Evolutionary conservation across 2,797 vertebrate species (phyloP).

Genomic region (Lates japonicus): DNA sequence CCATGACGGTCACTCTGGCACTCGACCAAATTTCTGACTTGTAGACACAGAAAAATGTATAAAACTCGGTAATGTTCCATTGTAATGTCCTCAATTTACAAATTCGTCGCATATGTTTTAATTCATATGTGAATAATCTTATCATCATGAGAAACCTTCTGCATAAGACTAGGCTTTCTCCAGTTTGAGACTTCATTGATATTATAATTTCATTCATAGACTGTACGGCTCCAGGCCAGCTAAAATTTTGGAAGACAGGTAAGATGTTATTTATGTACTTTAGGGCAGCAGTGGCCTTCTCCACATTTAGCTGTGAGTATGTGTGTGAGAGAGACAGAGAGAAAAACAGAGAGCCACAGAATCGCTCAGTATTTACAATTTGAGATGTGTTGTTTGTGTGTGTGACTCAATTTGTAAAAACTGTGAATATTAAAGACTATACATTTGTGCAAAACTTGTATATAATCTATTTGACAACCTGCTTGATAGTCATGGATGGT

Average conservation of each 20-base stretch:
- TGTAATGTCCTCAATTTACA: slow-evolving; percentile 17
- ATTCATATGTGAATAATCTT: slow-evolving; percentile 26
- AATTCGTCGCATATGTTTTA: slow-evolving; percentile 23
- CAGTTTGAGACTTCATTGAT: slow-evolving; percentile 37
- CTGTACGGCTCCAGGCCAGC: slow-evolving; percentile 51
- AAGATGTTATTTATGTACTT: slow-evolving; percentile 74
- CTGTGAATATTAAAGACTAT: not conserved
- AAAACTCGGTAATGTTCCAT: not conserved
- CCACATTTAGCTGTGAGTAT: slow-evolving; percentile 46
- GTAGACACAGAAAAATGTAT: slow-evolving; percentile 15
- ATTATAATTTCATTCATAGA: slow-evolving; percentile 69
- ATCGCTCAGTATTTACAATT: slow-evolving; percentile 26
- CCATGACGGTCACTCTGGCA: slow-evolving; percentile 12
- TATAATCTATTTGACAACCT: not conserved
- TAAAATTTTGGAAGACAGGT: slow-evolving; percentile 60
- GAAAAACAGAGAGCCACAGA: not conserved
- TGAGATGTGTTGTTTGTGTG: slow-evolving; percentile 15
- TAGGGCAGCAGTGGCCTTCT: slow-evolving; percentile 50
- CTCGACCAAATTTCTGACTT: not conserved
- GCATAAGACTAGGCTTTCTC: slow-evolving; percentile 53
- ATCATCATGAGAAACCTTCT: slow-evolving; percentile 22
- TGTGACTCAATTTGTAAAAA: not conserved
- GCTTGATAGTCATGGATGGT: not conserved
- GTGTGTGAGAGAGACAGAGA: slow-evolving; percentile 15
- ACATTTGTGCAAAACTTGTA: not conserved